phyloP scores from a whole-genome alignment of 2,113 vertebrate genomes.

The Ictalurus punctatus region DNA sequence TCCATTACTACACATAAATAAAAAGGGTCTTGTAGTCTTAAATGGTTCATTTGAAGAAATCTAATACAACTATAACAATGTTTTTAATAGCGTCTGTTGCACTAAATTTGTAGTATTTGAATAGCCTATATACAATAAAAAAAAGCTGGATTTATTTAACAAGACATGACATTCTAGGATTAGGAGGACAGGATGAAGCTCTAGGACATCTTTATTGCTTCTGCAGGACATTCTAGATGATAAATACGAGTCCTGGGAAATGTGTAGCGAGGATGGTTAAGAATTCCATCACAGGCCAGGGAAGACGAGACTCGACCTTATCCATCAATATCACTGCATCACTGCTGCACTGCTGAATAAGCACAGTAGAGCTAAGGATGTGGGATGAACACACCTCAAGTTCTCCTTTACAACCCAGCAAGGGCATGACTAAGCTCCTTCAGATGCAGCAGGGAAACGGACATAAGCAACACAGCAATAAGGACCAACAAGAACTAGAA shows the following conservation, averaged over 20 bases:
- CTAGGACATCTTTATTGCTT: background rate
- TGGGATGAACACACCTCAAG: conserved; percentile 13
- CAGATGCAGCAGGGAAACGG: background rate
- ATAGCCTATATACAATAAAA: background rate
- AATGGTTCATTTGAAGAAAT: background rate
- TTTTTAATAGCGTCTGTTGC: conserved; percentile 3
- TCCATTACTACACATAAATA: too few species aligned
- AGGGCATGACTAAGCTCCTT: conserved; percentile 38
- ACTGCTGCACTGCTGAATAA: conserved; percentile 29
- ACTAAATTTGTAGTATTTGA: background rate
- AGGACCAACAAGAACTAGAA: conserved; percentile 57
- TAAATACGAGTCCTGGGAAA: conserved; percentile 38
- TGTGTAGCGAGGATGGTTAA: background rate
- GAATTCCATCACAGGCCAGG: background rate
- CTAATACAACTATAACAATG: background rate
- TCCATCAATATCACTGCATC: conserved; percentile 45
- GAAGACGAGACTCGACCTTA: conserved; percentile 11
- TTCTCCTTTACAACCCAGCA: conserved; percentile 22
- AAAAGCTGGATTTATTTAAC: background rate
- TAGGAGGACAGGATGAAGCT: background rate
- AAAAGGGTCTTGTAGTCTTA: background rate
- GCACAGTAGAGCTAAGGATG: conserved; percentile 28
- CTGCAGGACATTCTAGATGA: conserved; percentile 10
- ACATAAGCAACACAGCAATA: conserved; percentile 55
- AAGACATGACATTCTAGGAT: background rate